Base-by-base conservation (phyloP, 1,140 invertebrate genomes). In the Drosophila busckii region DNA sequence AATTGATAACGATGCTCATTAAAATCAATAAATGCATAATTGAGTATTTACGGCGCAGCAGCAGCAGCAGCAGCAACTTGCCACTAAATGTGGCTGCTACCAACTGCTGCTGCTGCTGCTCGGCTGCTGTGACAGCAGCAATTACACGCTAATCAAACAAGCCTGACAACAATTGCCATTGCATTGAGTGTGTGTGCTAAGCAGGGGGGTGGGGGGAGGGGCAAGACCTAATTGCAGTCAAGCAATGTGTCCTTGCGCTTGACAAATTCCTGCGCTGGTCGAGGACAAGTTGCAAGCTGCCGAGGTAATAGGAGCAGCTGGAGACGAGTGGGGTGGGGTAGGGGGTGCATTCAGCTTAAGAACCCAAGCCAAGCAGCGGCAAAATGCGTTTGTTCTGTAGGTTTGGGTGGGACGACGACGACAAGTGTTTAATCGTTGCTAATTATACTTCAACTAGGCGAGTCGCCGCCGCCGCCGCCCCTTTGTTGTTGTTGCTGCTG, bases 351-450 rank as follows among this genome's bases (percentile, higher is more conserved):
- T n/a, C n/a, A 10, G 7, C 15, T 1, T 9, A 37, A 7, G 34
- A 17, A 28, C 35, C n/a, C 23, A 54, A 48, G 42, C 22, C 9
- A 19, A 16, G 19, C 22, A n/a, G 20, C 48, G 49, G 52, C 35
- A 32, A 73, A 82, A 80, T 80, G 73, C 73, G 73, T 80, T 80
- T 80, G 73, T 82, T 59, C 50, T 53, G 35, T 35, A 52, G 49
- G 63, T 37, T 70, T 80, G 75, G 76, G 75, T 75, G 75, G 76
- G 67, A 70, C 68, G 31, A 31, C 68, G 31, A 31, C 69, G 69
- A 82, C 76, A 82, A 82, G 75, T 82, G 75, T 82, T 82, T 82
- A 82, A 82, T 82, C 75, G 75, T 60, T 65, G 70, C 70, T 82
- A 82, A 82, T 82, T 82, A 82, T 83, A 61, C 75, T 54, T 6